Evolutionary conservation across 2,888 invertebrate genomes (phyloP), one percentile per base, ranked within the genome.

Genomic region (Acleris laterana): DNA sequence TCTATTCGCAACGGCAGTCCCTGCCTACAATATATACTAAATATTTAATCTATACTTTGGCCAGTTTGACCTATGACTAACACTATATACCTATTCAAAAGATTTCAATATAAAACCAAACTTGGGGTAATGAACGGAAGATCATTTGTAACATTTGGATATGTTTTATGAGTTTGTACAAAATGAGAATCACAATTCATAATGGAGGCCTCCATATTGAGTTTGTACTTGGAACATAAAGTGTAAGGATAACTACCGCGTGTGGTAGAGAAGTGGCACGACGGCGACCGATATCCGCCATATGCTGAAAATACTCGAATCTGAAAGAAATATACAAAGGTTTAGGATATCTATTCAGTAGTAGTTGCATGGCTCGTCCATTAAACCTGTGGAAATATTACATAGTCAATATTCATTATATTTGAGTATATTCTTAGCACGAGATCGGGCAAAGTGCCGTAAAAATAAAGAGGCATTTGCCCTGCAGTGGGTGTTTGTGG

Each of bases 111-210:
- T 52, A 62, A 67, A 62, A 67, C 58, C 22, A 62, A 51, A 59
- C 49, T 55, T 59, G 48, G 46, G 46, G 44, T 67, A 61, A 42
- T 55, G 48, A 63, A 67, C 62, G 53, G 53, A 62, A 62, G 53
- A 62, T 62, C 62, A 63, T 55, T 67, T 62, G 53, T 57, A 49
- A 72, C 68, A 63, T 64, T 76, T 72, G 73, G 87, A 88, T 89
- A 89, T 88, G 87, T 88, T 79, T 70, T 70, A 83, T 82, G 81
- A 82, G 70, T 85, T 86, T 88, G 82, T 87, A 86, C 83, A 88
- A 77, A 82, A 82, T 83, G 77, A 79, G 73, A 74, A 68, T 77
- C 69, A 72, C 66, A 70, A 68, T 72, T 70, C 59, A 52, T 63
- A 65, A 65, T 64, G 56, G 67, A 65, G 70, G 44, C 60, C 66